Conservation (phyloP, 2,888 invertebrate species). For the Hirtodrosophila confusa region DNA sequence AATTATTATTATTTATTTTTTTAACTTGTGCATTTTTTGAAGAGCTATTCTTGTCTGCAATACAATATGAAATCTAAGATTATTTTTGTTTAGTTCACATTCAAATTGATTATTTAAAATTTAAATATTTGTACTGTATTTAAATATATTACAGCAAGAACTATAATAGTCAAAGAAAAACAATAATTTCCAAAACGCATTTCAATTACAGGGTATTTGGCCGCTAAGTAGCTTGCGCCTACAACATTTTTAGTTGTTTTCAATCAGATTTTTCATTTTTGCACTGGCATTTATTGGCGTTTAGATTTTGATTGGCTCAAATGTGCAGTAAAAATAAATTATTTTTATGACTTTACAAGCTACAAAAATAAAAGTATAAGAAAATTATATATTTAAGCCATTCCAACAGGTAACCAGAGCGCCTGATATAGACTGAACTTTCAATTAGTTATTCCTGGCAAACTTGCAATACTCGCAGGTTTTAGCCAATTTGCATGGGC, state of each 20-base stretch:
- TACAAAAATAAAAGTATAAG: neutral
- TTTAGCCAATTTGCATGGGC: constrained; percentile 28
- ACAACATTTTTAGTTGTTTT: constrained; percentile 39
- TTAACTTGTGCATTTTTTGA: no score
- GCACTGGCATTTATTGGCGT: constrained; percentile 69
- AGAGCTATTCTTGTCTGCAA: no score
- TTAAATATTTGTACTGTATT: no score
- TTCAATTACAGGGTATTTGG: constrained; percentile 26
- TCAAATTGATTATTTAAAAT: no score
- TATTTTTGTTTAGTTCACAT: no score
- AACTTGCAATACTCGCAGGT: constrained; percentile 12
- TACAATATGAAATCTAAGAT: no score
- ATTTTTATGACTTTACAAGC: constrained; percentile 59
- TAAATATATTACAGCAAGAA: no score
- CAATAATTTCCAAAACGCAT: no score
- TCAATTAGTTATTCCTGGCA: constrained; percentile 39
- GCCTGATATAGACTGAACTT: constrained; percentile 34
- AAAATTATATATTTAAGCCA: constrained; percentile 15
- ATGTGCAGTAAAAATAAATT: constrained; percentile 62
- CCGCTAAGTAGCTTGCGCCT: neutral
- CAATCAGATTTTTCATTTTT: constrained; percentile 63
- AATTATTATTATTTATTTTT: no score
- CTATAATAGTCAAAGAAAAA: no score
- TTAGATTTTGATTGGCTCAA: constrained; percentile 71
- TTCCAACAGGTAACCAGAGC: constrained; percentile 37